Evolutionary conservation across 1,140 invertebrate species (phyloP), one percentile per base, ranked within the genome.

Genomic region (Hydropsyche tenuis): DNA sequence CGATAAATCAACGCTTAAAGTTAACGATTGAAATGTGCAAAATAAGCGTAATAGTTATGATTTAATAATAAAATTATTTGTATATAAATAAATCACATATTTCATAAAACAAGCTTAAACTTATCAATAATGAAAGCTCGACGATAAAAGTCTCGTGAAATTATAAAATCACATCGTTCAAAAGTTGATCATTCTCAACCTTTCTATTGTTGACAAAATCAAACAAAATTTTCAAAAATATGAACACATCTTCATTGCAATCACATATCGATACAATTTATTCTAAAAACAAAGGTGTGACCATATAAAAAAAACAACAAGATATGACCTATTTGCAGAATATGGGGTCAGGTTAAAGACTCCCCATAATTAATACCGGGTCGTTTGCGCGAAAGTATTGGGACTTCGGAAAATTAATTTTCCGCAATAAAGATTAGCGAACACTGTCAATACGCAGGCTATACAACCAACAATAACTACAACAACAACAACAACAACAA

Each of bases 21-120:
- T 37, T 4, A 4, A 37, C 30, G 30, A n/a, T n/a, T 37, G 9
- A 9, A 42, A 73, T 73, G 46, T 70, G 74, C 74, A 73, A 75
- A 72, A 37, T 62, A 75, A 75, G 74, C 74, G 74, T 75, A 75
- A 70, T 46, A 56, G 42, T 51, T 42, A 63, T 27, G 46, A 72
- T 16, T 5, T 3, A 16, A 20, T 16, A 37, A 37, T 4, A 4
- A 37, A 37, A 37, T 37, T 4, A 37, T 37, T 37, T 37, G 9
- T 37, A 11, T 42, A 45, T 42, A 42, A 48, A 69, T 60, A 69
- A 65, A 30, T 20, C 18, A 69, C 43, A 25, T 53, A 51, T 69
- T 66, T 16, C 7, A 66, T 66, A n/a, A 5, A 23, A 69, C 51
- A 69, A 69, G n/a, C n/a, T n/a, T 37, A 4, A 37, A 37, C 30